phyloP scores from a whole-genome alignment of 2,113 vertebrate genomes.

The Craseonycteris thonglongyai region DNA sequence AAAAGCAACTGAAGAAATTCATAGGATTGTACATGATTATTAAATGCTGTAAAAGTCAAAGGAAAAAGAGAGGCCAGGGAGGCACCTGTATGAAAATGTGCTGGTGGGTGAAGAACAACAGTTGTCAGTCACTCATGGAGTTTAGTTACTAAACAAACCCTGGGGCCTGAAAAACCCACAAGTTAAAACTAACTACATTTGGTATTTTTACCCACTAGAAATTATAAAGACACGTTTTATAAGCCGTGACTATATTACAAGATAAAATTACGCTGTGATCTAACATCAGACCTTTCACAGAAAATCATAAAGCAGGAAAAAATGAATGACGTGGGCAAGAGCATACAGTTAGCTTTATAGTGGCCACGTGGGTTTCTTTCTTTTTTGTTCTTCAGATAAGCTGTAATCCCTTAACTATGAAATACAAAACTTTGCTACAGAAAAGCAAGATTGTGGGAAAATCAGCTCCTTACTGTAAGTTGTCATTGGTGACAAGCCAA shows the following conservation, averaged over 20 bases:
- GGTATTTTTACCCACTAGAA: neutral
- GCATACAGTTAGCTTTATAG: neutral
- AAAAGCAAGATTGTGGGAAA: neutral
- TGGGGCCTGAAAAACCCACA: neutral
- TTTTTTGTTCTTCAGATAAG: neutral
- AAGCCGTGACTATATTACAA: neutral
- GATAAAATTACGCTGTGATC: neutral
- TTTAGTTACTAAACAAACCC: neutral
- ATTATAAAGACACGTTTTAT: neutral
- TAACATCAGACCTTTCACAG: neutral
- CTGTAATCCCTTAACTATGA: neutral
- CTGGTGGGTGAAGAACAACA: neutral
- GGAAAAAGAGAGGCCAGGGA: neutral
- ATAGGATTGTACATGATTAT: neutral
- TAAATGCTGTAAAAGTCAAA: neutral
- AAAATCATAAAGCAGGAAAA: neutral
- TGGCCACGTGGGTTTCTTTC: neutral
- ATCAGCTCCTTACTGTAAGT: neutral
- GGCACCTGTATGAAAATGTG: rapidly evolving
- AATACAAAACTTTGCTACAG: neutral
- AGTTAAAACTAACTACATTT: neutral
- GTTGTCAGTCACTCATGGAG: neutral
- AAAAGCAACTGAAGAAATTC: neutral
- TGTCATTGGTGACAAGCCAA: neutral
- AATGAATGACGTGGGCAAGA: neutral